Evolutionary conservation across 1,140 invertebrate species (phyloP).

Genomic region (Phocides pigmalion): DNA sequence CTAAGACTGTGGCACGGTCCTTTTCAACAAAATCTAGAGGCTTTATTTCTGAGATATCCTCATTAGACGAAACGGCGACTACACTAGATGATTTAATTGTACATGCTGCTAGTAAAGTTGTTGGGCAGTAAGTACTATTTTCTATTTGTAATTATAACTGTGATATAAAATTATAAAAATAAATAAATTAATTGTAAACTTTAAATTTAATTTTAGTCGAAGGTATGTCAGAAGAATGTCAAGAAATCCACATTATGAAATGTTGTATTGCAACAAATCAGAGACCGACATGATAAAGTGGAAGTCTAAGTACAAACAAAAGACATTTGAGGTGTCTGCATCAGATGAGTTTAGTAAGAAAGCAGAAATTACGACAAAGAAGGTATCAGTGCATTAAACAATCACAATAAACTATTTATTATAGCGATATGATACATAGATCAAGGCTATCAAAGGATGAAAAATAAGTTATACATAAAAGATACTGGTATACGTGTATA

Average conservation of each 20-base stretch:
- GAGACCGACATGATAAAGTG: conserved; percentile 80
- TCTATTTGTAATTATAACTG: too few species aligned
- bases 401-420: too few species aligned
- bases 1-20: conserved; percentile 40
- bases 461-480: too few species aligned
- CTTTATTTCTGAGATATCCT: conserved; percentile 35
- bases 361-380: conserved; percentile 80
- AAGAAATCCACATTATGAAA: conserved; percentile 68
- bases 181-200: too few species aligned
- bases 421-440: too few species aligned
- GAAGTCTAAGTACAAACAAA: conserved; percentile 77
- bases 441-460: too few species aligned
- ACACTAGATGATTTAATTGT: conserved; percentile 58
- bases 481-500: too few species aligned
- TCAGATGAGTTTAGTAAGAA: conserved; percentile 80
- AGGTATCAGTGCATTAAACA: conserved; percentile 61
- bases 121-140: conserved; percentile 21
- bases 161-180: not conserved
- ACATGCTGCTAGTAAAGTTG: conserved; percentile 33
- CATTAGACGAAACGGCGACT: conserved; percentile 41
- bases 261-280: conserved; percentile 74
- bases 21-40: conserved; percentile 40
- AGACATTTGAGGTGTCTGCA: conserved; percentile 68
- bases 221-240: conserved; percentile 12
- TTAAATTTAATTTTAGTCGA: conserved; percentile 13